These are phyloP conservation scores for Girardia tigrina DNA, from an alignment of 2,888 invertebrate species.

Conservation along the genomic window DNA sequence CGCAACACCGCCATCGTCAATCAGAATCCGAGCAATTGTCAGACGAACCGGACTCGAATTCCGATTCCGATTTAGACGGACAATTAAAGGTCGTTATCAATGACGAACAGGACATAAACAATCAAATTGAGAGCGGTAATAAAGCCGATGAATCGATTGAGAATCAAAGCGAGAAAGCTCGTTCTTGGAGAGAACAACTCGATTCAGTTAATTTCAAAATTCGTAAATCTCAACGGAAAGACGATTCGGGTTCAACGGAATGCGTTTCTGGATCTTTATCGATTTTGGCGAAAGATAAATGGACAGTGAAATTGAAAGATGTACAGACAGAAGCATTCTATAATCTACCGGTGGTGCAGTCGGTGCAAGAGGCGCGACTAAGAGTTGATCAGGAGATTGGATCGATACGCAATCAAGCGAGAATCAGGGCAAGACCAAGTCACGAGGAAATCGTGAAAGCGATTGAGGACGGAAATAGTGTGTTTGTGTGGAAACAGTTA, in stretches of 20 bases:
- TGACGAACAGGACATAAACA: slow-evolving; percentile 13
- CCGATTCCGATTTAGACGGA: neutral
- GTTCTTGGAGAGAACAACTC: neutral
- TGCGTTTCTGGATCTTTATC: neutral
- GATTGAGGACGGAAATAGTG: slow-evolving; percentile 2
- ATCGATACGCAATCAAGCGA: neutral
- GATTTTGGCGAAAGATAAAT: neutral
- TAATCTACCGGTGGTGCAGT: neutral
- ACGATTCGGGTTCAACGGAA: neutral
- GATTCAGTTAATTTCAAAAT: slow-evolving; percentile 14
- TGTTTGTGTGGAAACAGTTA: neutral
- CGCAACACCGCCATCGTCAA: neutral
- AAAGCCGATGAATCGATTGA: neutral
- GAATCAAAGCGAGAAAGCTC: neutral
- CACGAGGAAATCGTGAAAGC: neutral
- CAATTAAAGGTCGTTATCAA: slow-evolving; percentile 6
- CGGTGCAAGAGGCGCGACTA: neutral
- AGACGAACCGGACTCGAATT: neutral
- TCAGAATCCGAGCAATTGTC: neutral
- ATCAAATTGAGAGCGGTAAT: neutral
- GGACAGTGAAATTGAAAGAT: neutral
- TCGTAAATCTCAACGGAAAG: neutral
- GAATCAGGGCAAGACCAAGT: neutral
- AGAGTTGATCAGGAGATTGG: neutral
- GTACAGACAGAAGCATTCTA: neutral